Base-by-base conservation (phyloP, 2,888 invertebrate species). In the Fragum fragum region DNA sequence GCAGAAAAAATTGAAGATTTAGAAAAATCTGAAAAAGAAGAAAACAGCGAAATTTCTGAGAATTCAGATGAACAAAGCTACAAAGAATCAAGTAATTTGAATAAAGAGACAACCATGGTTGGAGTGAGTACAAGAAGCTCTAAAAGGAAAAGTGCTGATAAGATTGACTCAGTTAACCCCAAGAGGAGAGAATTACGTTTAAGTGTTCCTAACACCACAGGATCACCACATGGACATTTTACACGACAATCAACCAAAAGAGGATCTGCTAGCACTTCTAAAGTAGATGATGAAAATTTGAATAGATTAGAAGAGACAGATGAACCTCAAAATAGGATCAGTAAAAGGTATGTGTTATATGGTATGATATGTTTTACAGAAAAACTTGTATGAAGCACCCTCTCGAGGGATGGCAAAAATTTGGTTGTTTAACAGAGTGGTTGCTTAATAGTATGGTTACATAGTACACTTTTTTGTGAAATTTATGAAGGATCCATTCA, bases 101-200 rank as follows among this genome's bases (percentile, higher is more conserved):
- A n/a, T 32, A n/a, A 32, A 23, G 42, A 39, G 1, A 23, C 2
- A 26, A 11, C 36, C 1, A 26, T 18, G 0, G 3, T 39, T 16
- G 66, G 66, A 36, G 42, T 66, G 1, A 66, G 42, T n/a, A 73
- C 73, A 11, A 73, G 59, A 73, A 59, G 55, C 29, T 53, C 55
- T 16, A 74, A 74, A 39, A 26, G 57, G 21, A 55, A 39, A 70
- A 76, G 76, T 70, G 28, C n/a, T 70, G 59, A 70, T 26, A 42
- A 9, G 9, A 21, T 9, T 2, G 16, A 18, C 0, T 36, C 42
- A n/a, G 28, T n/a, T 28, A 26, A 28, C 53, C 29, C 47, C 9
- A 39, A 32, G 21, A 59, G 26, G 26, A 73, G 59, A 26, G 18
- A 9, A 7, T 29, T 73, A 14, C 26, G 57, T 14, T 71, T 55